phyloP scores from a whole-genome alignment of 2,888 invertebrate species.

The Oxytorus armatus region DNA sequence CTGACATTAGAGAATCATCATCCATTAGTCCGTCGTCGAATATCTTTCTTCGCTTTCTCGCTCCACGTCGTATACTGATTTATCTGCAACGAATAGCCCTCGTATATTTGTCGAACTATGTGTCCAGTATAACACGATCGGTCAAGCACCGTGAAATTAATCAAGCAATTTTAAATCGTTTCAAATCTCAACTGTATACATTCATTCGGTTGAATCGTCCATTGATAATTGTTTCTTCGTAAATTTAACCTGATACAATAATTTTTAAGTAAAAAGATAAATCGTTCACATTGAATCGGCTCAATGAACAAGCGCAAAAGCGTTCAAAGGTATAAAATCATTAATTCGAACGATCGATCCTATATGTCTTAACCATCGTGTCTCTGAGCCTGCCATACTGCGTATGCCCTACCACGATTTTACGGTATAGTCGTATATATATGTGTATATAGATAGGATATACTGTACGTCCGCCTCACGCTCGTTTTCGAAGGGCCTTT shows the following conservation, averaged over 20 bases:
- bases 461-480: conserved; percentile 47
- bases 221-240: too few relatives aligned
- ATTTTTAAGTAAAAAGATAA: too few relatives aligned
- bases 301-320: too few relatives aligned
- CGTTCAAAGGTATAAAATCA: too few relatives aligned
- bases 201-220: too few relatives aligned
- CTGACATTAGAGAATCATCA: conserved; percentile 67
- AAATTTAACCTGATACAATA: too few relatives aligned
- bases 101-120: conserved; percentile 14
- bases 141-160: neutral
- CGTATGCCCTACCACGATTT: too few relatives aligned
- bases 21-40: conserved; percentile 68
- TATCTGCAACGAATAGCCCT: conserved; percentile 27
- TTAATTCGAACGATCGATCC: too few relatives aligned
- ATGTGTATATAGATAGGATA: conserved; percentile 8
- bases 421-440: conserved; percentile 8
- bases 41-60: conserved; percentile 54
- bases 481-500: conserved; percentile 64
- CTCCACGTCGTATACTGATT: conserved; percentile 19
- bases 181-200: too few relatives aligned
- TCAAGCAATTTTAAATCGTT: conserved; percentile 32
- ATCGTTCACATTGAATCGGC: too few relatives aligned
- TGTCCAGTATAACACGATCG: conserved; percentile 47
- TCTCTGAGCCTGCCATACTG: too few relatives aligned
- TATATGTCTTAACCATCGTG: too few relatives aligned